Conservation (phyloP, 2,797 vertebrate species). For the Macropus fuliginosus region DNA sequence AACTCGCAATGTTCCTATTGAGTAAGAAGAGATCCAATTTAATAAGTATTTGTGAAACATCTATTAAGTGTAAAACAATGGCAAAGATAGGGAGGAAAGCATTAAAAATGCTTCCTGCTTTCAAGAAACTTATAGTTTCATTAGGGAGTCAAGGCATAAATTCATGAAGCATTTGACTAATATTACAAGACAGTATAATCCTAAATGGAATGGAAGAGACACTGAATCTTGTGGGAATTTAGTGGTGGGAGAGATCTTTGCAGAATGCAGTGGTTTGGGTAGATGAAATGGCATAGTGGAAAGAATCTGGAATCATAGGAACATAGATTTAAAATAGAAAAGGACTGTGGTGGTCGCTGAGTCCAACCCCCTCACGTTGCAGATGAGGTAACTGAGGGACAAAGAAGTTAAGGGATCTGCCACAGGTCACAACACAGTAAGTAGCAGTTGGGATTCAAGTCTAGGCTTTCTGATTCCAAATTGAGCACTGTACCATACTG, state of each 20-base stretch:
- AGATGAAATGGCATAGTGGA: not conserved
- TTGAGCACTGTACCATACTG: not conserved
- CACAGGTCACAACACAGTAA: not conserved
- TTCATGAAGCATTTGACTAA: not conserved
- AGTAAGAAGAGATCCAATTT: not conserved
- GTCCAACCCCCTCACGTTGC: not conserved
- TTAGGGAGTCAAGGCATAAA: not conserved
- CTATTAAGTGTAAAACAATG: not conserved
- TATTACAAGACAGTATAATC: not conserved
- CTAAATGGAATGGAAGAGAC: not conserved
- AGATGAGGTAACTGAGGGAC: not conserved
- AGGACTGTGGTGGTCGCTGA: not conserved
- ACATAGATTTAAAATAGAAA: not conserved
- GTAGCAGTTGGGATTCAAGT: not conserved
- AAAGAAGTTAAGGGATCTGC: not conserved
- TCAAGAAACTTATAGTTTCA: not conserved
- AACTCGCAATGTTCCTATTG: not conserved
- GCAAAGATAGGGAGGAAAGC: not conserved
- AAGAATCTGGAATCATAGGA: not conserved
- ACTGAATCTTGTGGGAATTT: not conserved
- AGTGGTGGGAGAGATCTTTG: not conserved
- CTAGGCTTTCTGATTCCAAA: not conserved
- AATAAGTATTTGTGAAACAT: not conserved
- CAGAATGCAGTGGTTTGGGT: not conserved
- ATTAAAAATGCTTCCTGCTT: not conserved